Percentiles rank a stretch among this genome's conserved stretches.
phyloP scores from a whole-genome alignment of 30 jellyfish, hydroid and myxozoan species.

The Hydractinia symbiolongicarpus region DNA sequence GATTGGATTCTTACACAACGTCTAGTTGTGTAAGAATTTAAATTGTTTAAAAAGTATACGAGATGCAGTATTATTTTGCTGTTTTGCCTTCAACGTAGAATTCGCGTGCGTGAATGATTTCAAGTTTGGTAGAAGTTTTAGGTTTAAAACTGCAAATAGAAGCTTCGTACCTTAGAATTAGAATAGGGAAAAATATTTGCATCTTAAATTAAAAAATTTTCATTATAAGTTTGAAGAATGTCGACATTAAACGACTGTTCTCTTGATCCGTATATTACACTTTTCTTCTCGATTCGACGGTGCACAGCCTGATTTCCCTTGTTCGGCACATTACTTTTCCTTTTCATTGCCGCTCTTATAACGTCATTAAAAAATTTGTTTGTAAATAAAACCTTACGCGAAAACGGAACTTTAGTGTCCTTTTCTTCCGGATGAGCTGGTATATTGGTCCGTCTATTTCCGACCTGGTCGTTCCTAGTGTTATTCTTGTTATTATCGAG shows the following conservation, averaged over 20 bases:
- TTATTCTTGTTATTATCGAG: background rate
- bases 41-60: too few relatives aligned
- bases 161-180: too few relatives aligned
- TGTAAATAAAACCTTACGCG: background rate
- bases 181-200: too few relatives aligned
- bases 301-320: background rate
- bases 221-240: too few relatives aligned
- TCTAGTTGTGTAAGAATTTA: too few relatives aligned
- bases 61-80: too few relatives aligned
- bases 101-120: too few relatives aligned
- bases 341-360: conserved; percentile 7
- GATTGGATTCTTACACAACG: too few relatives aligned
- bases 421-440: background rate
- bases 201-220: too few relatives aligned
- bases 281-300: background rate
- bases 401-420: background rate
- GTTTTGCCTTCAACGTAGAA: too few relatives aligned
- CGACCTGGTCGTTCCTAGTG: background rate
- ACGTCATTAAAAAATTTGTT: conserved; percentile 6
- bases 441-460: background rate
- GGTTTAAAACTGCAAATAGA: too few relatives aligned
- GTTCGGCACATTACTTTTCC: background rate
- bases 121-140: too few relatives aligned
- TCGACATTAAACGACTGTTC: background rate
- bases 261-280: background rate